Evolutionary conservation across 2,113 vertebrate genomes (phyloP), one percentile per base, ranked within the genome.

Genomic region (Platysteira castanea): DNA sequence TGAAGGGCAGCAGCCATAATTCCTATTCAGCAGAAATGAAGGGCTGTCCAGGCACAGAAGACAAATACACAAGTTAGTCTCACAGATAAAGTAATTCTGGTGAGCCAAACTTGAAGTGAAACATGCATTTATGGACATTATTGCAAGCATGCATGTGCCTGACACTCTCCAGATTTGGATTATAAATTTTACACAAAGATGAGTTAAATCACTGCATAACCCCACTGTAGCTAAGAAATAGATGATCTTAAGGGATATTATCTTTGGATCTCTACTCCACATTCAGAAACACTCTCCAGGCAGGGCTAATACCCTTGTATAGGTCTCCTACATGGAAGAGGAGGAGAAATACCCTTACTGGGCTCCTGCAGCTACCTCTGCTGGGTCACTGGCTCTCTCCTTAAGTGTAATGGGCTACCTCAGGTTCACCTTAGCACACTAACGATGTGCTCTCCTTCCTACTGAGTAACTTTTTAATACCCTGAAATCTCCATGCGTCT

Each of bases 401-500:
- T 75, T 54, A 37, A 60, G 41, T 13, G 35, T 69, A 90, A 88
- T 24, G 57, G 60, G 47, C 26, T 84, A 37, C 56, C 67, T 83
- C 70, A 86, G 60, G 60, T 33, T 86, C 80, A 89, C 37, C 56
- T 42, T 42, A 37, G 60, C 16, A 60, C 54, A 33, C 35, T 28
- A 26, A 80, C 0, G 0, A 67, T 1, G 6, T 23, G 22, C 21
- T 88, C n/a, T 71, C 76, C 76, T 90, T 80, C 93, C 83, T 53
- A 41, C 64, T 4, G 11, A 77, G 50, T 21, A 77, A 84, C 41
- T 70, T 87, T 37, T 81, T 57, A 91, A 53, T 46, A 42, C 3
- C 19, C 65, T 2, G 13, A n/a, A 82, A 76, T 41, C 61, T 84
- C 59, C 61, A 33, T 0, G 1, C 0, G 0, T 52, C 42, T 84